Evolutionary conservation across 1,140 invertebrate species (phyloP), one percentile per base, ranked within the genome.

Genomic region (Procambarus clarkii): DNA sequence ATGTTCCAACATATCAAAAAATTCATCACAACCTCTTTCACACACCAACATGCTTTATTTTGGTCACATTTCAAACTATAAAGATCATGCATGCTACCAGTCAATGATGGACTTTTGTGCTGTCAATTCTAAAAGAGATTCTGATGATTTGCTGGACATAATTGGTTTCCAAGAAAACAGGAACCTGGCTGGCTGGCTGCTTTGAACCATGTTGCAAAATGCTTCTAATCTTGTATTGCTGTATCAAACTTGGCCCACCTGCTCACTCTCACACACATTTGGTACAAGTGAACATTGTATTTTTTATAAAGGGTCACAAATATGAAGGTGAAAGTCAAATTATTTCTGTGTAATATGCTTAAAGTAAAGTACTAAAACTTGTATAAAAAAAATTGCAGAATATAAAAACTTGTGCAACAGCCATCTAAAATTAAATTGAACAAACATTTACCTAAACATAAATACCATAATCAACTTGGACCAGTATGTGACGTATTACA

Each of bases 211-310:
- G 77, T 80, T 90, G 58, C 48, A 64, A 64, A 69, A 83, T 83
- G 71, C n/a, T 60, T 64, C 77, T 80, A 80, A 88, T 80, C 64
- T 60, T 60, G 50, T 83, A 77, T 90, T 90, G 80, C 86, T 90
- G 69, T 60, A 81, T 74, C 88, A 84, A 78, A 90, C 88, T 84
- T 84, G 71, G 88, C 80, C 81, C 88, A 90, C 50, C 71, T 77
- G 80, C 82, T 83, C 82, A 84, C 64, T 84, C 85, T 21, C 69
- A 34, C 85, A 86, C 50, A 85, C 60, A 85, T 54, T 86, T 86
- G 78, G 85, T 78, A 78, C 85, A 77, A 76, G 44, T 86, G 76
- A 77, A 69, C 60, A 60, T 44, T 60, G 78, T 34, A 54, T 34
- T 46, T 76, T 54, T 50, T n/a, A 76, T 21, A 74, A 50, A 85